Base-by-base conservation (phyloP, 2,888 invertebrate species). In the Lepidonotus clava region DNA sequence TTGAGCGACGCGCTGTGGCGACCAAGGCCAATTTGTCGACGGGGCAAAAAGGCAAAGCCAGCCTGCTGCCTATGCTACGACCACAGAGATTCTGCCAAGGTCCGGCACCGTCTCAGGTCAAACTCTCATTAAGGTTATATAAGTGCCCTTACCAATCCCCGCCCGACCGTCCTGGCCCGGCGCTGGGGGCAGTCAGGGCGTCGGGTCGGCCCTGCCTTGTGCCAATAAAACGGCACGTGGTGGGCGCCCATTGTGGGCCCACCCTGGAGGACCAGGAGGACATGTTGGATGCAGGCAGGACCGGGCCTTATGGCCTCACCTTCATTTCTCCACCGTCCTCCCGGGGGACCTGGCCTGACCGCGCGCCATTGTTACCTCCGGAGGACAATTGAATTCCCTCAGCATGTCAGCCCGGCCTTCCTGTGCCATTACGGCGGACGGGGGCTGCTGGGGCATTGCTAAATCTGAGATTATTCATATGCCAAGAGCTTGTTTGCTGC, bases 401-500 rank as follows among this genome's bases (percentile, higher is more conserved):
- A 6, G 1, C 46, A 28, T 80, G 80, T 80, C 46, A 46, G 4
- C 1, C 8, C 28, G 8, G 80, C 28, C 46, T 1, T 80, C 38
- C 4, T 36, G 38, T 36, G 80, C 21, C 80, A 46, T 28, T 46
- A 41, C 51, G 46, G 28, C 51, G 24, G 46, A n/a, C n/a, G 21
- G 76, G 6, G 38, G 76, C 36, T n/a, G n/a, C n/a, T n/a, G n/a
- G n/a, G n/a, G n/a, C n/a, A n/a, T 24, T 51, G 24, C 80, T 46
- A 80, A 80, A 80, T 46, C 41, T n/a, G 80, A 80, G 80, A 80
- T 80, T 46, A 80, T 80, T 80, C 46, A 80, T 80, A 41, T 24
- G 51, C 80, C 28, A 28, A 46, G 46, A 24, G 46, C 80, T 28
- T 46, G 1, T 24, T 71, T 24, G 46, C 28, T 14, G 32, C 41